These are phyloP conservation scores for Eutrigla gurnardus DNA, from an alignment of 2,797 vertebrate genomes.

Conservation along the genomic window DNA sequence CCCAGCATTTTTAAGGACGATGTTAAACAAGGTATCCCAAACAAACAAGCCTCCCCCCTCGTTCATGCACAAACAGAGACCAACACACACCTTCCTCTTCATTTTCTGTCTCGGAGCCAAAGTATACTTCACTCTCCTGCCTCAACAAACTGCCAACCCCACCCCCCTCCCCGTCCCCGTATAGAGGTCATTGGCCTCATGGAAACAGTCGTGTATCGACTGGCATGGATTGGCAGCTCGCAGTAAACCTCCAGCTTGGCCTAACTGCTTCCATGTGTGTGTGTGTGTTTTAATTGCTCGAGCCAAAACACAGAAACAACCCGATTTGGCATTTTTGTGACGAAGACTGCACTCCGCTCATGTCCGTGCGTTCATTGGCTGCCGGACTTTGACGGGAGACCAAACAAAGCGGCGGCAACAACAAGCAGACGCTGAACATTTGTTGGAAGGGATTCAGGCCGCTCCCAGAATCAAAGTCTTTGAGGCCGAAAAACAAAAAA, in stretches of 20 bases:
- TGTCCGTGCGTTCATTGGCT: constrained; percentile 14
- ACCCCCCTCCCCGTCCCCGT: constrained; percentile 41
- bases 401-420: constrained; percentile 44
- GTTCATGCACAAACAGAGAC: neutral
- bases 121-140: constrained; percentile 40
- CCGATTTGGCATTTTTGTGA: constrained; percentile 55
- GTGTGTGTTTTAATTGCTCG: constrained; percentile 56
- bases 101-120: constrained; percentile 47
- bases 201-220: constrained; percentile 80
- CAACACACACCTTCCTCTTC: constrained; percentile 25
- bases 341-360: constrained; percentile 25
- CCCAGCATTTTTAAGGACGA: constrained; percentile 24
- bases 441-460: constrained; percentile 47
- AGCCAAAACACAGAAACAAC: constrained; percentile 69
- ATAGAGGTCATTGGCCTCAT: constrained; percentile 73
- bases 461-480: constrained; percentile 44
- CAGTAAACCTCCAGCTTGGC: constrained; percentile 67
- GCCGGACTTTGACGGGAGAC: constrained; percentile 13
- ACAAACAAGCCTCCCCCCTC: constrained; percentile 25
- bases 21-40: constrained; percentile 37
- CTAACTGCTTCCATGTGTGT: constrained; percentile 80
- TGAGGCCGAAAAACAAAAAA: constrained; percentile 46
- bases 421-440: constrained; percentile 35
- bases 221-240: constrained; percentile 78
- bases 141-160: constrained; percentile 28